Evolutionary conservation across 2,888 invertebrate species (phyloP), one percentile per base, ranked within the genome.

Genomic region (Trichopria drosophilae): DNA sequence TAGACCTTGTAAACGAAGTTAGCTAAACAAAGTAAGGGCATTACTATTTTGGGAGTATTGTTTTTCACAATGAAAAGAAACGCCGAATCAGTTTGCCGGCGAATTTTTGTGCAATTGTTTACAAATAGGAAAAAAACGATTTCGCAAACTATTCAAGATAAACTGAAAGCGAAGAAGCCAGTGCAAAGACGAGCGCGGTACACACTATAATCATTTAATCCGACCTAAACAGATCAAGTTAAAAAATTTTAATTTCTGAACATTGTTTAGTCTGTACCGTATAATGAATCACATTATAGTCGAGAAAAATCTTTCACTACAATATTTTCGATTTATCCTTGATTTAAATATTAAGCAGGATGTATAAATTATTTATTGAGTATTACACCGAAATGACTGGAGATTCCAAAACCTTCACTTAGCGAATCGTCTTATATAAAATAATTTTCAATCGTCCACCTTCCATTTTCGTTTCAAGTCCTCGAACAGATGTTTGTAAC

Each of bases 401-500:
- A 1, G 23, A 32, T 23, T 23, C n/a, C 24, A 10, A 28, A 31
- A 28, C 32, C 42, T 19, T 46, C 54, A 7, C 4, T 57, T 18
- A 42, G 31, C 6, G 31, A 48, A 10, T 45, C 45, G 10, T 43
- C 29, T 44, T 54, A 54, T 26, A 5, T 10, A 0, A 49, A 55
- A 45, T 57, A 42, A n/a, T n/a, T 29, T 57, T 54, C 31, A 34
- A 52, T 6, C 35, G 47, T 31, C 3, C 50, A 26, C 18, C 52
- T 3, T 47, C 42, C 24, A 51, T 54, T 47, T 13, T 18, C 20
- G 50, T 54, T 28, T 15, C 28, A 35, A 51, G 29, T 37, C 53
- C 52, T 5, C 50, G 48, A 1, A 48, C 51, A 20, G 53, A 53
- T 37, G 56, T 56, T 19, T 53, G 51, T 22, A 26, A 56, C 12